phyloP scores from a whole-genome alignment of 2,888 invertebrate genomes.

The Papilio protenor region DNA sequence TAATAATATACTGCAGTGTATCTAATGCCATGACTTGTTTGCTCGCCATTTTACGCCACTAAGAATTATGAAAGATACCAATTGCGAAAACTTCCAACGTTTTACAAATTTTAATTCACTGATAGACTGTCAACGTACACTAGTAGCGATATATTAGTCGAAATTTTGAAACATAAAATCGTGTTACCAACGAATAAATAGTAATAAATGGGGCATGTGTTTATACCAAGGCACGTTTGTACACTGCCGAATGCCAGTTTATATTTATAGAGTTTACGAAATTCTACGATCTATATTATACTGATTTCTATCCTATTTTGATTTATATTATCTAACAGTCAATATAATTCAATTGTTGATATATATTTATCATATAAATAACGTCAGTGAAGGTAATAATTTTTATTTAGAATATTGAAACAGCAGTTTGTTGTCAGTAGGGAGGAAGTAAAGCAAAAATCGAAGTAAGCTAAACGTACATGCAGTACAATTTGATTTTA shows the following conservation, averaged over 20 bases:
- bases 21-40: slow-evolving; percentile 40
- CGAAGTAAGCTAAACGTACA: not conserved
- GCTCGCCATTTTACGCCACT: slow-evolving; percentile 39
- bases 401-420: not conserved
- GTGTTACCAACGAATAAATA: slow-evolving; percentile 29
- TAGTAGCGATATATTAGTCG: not conserved
- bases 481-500: no score
- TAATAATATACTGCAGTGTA: slow-evolving; percentile 36
- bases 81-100: slow-evolving; percentile 41
- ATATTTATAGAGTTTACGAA: slow-evolving; percentile 1
- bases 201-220: slow-evolving; percentile 23
- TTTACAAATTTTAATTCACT: slow-evolving; percentile 36
- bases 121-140: slow-evolving; percentile 31
- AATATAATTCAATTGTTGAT: slow-evolving; percentile 25
- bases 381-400: not conserved
- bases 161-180: slow-evolving; percentile 38
- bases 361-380: slow-evolving; percentile 2
- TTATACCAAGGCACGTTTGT: slow-evolving; percentile 12
- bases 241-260: slow-evolving; percentile 5
- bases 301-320: not conserved
- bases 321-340: slow-evolving; percentile 3
- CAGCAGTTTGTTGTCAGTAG: not conserved
- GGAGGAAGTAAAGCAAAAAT: not conserved
- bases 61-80: slow-evolving; percentile 39
- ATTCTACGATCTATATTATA: not conserved